Conservation (phyloP, 1,140 invertebrate genomes). For the Bombus superbus region DNA sequence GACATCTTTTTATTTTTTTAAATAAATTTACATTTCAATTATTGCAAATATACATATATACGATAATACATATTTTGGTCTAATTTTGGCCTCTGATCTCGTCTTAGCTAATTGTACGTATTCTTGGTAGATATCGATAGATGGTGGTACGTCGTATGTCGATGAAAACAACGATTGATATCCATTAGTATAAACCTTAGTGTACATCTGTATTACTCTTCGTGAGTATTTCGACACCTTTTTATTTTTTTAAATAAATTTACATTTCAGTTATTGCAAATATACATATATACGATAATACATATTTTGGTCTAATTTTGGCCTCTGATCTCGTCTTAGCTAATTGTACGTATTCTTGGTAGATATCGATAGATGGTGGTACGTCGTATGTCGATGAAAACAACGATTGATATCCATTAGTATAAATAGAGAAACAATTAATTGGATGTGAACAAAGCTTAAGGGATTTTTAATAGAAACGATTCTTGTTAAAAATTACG, state of each 20-base stretch:
- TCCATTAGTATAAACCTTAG: background rate
- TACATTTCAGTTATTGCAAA: background rate
- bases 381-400: background rate
- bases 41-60: background rate
- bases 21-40: background rate
- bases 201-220: too few relatives aligned
- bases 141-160: background rate
- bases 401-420: background rate
- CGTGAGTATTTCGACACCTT: too few relatives aligned
- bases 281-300: background rate
- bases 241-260: too few relatives aligned
- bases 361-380: background rate
- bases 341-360: background rate
- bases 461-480: too few relatives aligned
- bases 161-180: background rate
- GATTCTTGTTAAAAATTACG: too few relatives aligned
- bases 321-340: too few relatives aligned
- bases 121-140: background rate
- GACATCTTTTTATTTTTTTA: too few relatives aligned
- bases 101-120: background rate
- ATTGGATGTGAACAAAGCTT: too few relatives aligned
- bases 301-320: background rate
- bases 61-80: background rate
- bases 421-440: background rate
- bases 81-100: background rate